phyloP scores from a whole-genome alignment of 2,888 invertebrate genomes.

The Chalcosyrphus nemorum region DNA sequence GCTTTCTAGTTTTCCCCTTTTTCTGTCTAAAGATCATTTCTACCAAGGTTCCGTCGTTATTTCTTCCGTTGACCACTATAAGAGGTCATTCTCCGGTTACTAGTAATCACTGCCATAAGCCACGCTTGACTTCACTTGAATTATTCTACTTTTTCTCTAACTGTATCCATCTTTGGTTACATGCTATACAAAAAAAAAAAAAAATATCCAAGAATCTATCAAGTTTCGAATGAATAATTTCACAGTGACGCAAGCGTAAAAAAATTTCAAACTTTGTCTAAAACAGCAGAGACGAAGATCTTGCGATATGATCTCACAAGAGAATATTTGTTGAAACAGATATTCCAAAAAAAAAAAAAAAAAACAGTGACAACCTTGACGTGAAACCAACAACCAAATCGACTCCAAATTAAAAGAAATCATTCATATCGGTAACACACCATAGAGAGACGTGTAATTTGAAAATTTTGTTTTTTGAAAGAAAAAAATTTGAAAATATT shows the following conservation, averaged over 20 bases:
- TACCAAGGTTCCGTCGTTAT: too few relatives aligned
- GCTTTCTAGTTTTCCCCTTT: too few relatives aligned
- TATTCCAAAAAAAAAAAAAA: not conserved
- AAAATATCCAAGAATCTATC: not conserved
- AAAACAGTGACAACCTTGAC: slow-evolving; percentile 2
- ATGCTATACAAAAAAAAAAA: not conserved
- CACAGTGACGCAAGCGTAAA: slow-evolving; percentile 30
- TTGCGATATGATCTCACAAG: not conserved
- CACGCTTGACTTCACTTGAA: not conserved
- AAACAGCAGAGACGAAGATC: not conserved
- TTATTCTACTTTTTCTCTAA: not conserved
- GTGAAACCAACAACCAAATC: not conserved
- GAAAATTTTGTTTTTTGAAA: not conserved
- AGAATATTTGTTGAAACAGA: not conserved
- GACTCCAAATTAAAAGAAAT: slow-evolving; percentile 6
- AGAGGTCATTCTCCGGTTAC: not conserved
- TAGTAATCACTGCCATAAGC: not conserved
- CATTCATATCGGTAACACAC: slow-evolving; percentile 29
- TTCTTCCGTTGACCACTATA: not conserved
- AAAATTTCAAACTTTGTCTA: not conserved
- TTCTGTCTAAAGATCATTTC: too few relatives aligned
- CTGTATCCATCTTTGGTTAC: slow-evolving; percentile 1
- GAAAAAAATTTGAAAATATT: not conserved
- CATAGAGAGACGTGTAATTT: not conserved
- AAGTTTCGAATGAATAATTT: slow-evolving; percentile 29